phyloP scores from a whole-genome alignment of 2,797 vertebrate species.

The Malacoctenus gilli region DNA sequence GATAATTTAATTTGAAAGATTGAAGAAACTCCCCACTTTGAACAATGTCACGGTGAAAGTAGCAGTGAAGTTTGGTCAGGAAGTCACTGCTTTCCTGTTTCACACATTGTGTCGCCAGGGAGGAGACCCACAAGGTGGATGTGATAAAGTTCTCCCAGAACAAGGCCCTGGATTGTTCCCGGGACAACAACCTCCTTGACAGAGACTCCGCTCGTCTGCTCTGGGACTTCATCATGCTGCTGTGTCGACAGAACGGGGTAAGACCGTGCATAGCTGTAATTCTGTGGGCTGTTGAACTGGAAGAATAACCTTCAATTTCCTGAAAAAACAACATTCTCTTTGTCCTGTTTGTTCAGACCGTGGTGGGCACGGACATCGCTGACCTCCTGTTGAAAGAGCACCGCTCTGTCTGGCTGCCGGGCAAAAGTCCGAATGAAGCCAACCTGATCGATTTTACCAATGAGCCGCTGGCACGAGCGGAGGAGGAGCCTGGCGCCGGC shows the following conservation, averaged over 20 bases:
- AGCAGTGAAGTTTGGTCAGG: too few relatives aligned
- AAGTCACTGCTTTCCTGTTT: background rate
- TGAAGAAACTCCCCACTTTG: too few relatives aligned
- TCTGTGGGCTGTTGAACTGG: background rate
- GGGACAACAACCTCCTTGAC: slow-evolving; percentile 89
- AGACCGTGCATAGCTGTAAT: background rate
- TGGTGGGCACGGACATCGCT: slow-evolving; percentile 95
- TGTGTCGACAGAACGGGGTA: slow-evolving; percentile 98
- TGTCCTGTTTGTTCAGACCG: slow-evolving; percentile 81
- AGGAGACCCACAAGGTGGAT: slow-evolving; percentile 98
- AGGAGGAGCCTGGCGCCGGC: slow-evolving; percentile 89
- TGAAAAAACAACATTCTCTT: too few relatives aligned
- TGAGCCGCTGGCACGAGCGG: slow-evolving; percentile 87
- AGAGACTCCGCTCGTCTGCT: slow-evolving; percentile 93
- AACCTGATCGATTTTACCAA: slow-evolving; percentile 97
- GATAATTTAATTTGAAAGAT: too few relatives aligned
- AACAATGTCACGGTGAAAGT: too few relatives aligned
- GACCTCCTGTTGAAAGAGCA: slow-evolving; percentile 94
- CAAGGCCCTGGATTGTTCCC: slow-evolving; percentile 88
- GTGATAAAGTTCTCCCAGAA: slow-evolving; percentile 98
- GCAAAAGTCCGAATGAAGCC: slow-evolving; percentile 96
- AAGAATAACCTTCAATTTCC: too few relatives aligned
- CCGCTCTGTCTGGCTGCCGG: slow-evolving; percentile 94
- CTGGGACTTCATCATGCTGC: slow-evolving; percentile 93
- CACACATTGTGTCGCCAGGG: slow-evolving; percentile 73